These are phyloP conservation scores for Sceliomorpha sp. DNA, from an alignment of 2,888 invertebrate species.

Conservation along the genomic window DNA sequence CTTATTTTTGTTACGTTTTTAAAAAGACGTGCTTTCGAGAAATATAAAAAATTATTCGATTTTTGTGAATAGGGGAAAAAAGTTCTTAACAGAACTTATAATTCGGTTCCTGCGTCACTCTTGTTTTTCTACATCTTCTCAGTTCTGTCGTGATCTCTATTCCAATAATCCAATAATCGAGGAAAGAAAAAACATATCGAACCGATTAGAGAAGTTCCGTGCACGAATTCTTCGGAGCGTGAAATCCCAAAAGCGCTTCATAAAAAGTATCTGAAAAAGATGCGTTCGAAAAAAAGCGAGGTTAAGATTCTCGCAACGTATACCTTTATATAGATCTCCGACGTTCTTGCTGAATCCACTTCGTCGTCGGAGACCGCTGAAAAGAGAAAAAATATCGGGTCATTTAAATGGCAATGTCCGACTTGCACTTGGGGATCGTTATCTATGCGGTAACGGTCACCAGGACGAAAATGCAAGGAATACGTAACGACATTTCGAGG, in stretches of 20 bases:
- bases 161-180: too few species aligned
- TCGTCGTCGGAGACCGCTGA: slow-evolving; percentile 4
- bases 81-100: too few species aligned
- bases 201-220: slow-evolving; percentile 7
- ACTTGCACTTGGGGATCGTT: slow-evolving; percentile 16
- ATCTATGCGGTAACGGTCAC: slow-evolving; percentile 26
- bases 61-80: too few species aligned
- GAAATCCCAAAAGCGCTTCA: slow-evolving; percentile 32
- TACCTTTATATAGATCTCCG: slow-evolving; percentile 23
- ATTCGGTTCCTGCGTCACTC: too few species aligned
- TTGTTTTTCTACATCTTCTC: too few species aligned
- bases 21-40: too few species aligned
- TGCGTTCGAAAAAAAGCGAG: slow-evolving; percentile 6
- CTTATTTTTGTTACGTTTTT: too few species aligned
- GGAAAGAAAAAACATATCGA: too few species aligned
- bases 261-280: slow-evolving; percentile 21
- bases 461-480: slow-evolving; percentile 6
- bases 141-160: too few species aligned
- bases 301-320: slow-evolving; percentile 16
- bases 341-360: background rate
- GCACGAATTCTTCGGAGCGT: slow-evolving; percentile 22
- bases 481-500: slow-evolving; percentile 3
- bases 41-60: too few species aligned
- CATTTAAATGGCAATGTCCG: slow-evolving; percentile 15
- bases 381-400: slow-evolving; percentile 3